Percentiles rank a stretch among this genome's conserved stretches.
Conservation (phyloP, 37 sponge, comb jelly and placozoan species). For the Chondrilla cf. caribensis region DNA sequence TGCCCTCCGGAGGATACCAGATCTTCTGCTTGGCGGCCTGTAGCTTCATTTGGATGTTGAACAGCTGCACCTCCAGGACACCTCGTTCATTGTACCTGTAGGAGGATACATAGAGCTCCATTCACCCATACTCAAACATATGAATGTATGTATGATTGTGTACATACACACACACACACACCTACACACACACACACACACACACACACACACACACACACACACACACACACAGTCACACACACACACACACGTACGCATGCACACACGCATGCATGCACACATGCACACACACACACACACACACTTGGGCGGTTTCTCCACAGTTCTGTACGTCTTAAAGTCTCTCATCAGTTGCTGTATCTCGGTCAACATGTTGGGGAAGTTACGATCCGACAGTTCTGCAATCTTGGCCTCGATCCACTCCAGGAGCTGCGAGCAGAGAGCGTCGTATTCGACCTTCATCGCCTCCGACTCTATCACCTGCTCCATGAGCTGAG, state of each 20-base stretch:
- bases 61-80: constrained; percentile 87
- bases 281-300: background rate
- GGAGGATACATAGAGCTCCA: too few species aligned
- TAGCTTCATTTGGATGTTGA: constrained; percentile 92
- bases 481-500: constrained; percentile 75
- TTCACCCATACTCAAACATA: too few species aligned
- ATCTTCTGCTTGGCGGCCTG: constrained; percentile 74
- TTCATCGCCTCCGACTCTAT: constrained; percentile 86
- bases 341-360: constrained; percentile 84
- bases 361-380: constrained; percentile 83
- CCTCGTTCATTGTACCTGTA: constrained; percentile 83
- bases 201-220: too few species aligned
- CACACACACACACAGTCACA: background rate
- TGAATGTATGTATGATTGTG: too few species aligned
- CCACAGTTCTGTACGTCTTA: constrained; percentile 77
- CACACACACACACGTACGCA: background rate
- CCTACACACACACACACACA: too few species aligned
- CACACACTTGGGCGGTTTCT: constrained; percentile 87
- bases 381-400: constrained; percentile 73
- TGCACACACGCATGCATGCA: background rate
- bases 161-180: too few species aligned
- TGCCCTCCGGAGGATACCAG: constrained; percentile 92
- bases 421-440: constrained; percentile 80
- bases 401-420: constrained; percentile 73
- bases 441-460: constrained; percentile 76